Evolutionary conservation across 2,888 invertebrate genomes (phyloP).

Genomic region (Notodonta dromedarius): DNA sequence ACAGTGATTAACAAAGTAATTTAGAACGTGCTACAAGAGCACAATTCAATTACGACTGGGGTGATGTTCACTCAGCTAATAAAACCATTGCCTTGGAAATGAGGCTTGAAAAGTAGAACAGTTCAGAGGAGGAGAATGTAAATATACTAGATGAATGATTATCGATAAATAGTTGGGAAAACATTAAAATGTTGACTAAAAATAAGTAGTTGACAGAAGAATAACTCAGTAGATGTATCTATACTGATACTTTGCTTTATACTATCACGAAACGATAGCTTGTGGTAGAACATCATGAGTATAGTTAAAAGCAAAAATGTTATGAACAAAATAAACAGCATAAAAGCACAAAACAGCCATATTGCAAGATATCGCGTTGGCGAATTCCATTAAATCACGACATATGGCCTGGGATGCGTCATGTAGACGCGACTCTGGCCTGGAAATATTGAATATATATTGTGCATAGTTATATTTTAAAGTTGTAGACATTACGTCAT

Average conservation of each 20-base stretch:
- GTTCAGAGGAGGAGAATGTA: not conserved
- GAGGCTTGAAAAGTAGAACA: not conserved
- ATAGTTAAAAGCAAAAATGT: not conserved
- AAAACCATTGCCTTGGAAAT: not conserved
- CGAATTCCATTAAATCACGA: slow-evolving; percentile 76
- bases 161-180: too few relatives aligned
- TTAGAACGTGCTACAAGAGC: slow-evolving; percentile 15
- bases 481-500: slow-evolving; percentile 10
- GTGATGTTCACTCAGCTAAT: not conserved
- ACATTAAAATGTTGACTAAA: too few relatives aligned
- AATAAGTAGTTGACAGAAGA: too few relatives aligned
- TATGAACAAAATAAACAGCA: not conserved
- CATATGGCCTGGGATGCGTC: slow-evolving; percentile 76
- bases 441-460: slow-evolving; percentile 12
- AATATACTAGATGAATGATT: not conserved
- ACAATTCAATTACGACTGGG: not conserved
- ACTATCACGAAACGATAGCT: not conserved
- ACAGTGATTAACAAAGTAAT: slow-evolving; percentile 17
- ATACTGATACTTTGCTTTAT: too few relatives aligned
- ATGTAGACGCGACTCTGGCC: slow-evolving; percentile 38
- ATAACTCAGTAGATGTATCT: too few relatives aligned
- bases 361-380: slow-evolving; percentile 54
- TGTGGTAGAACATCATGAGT: not conserved
- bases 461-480: not conserved
- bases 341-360: slow-evolving; percentile 24